Evolutionary conservation across 2,113 vertebrate genomes (phyloP), one percentile per base, ranked within the genome.

Genomic region (Australoheros scitulus): DNA sequence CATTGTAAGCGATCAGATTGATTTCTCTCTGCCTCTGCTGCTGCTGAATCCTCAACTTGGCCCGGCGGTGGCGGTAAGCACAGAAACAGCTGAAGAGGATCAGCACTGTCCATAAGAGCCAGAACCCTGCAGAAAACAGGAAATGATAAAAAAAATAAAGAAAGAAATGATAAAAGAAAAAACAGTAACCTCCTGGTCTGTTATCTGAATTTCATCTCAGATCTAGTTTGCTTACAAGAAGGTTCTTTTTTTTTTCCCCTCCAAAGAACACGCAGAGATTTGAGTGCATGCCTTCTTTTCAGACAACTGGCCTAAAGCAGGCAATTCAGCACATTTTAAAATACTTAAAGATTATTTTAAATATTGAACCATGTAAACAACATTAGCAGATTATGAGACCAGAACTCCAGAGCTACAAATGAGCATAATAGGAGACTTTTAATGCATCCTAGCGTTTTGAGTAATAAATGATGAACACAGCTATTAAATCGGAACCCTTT

Each of bases 61-160:
- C 96, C 60, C 98, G 95, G n/a, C 98, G 97, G 87, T 99, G 98
- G 60, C 97, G 97, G 93, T 98, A 98, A 18, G 97, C 98, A 36
- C 97, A 99, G 93, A 98, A 98, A 87, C 98, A 99, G 92, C 97
- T 98, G 92, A 99, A 97, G 79, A 99, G 96, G 93, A 99, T 97
- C 81, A 99, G 95, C 56, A 98, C 91, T 3, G 97, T 98, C 98
- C 97, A 98, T 86, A 99, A 95, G 36, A 99, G 95, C 98, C 98
- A 99, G 95, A 99, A 99, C 98, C 98, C 98, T 99, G 95, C 38
- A 83, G 58, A 11, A 34, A 74, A 87, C 80, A 83, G 82, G 58
- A 87, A 86, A 84, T 72, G 1, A 38, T 38, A 38, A 38, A 38
- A 38, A 26, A 38, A 38, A 38, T 10, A 38, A 26, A 38, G 10